phyloP scores from a whole-genome alignment of 2,113 vertebrate genomes.

The Lagopus leucura region DNA sequence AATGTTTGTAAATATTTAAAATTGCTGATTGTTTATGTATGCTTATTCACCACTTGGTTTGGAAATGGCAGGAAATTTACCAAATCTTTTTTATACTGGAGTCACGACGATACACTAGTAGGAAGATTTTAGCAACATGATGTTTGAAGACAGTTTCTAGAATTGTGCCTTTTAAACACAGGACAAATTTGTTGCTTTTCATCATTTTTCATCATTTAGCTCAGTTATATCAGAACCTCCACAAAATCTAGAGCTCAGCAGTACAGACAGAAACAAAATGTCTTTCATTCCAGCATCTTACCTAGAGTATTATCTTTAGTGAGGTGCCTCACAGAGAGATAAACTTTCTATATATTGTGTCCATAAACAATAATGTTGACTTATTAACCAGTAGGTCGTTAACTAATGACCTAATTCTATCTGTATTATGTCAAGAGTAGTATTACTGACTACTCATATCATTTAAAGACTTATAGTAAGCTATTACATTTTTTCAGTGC shows the following conservation, averaged over 20 bases:
- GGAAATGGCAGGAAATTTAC: not conserved
- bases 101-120: not conserved
- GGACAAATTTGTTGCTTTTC: not conserved
- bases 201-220: not conserved
- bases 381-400: not conserved
- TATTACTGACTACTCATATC: not conserved
- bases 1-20: slow-evolving; percentile 6
- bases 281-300: not conserved
- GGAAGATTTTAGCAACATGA: not conserved
- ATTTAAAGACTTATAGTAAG: not conserved
- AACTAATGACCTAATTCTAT: not conserved
- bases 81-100: not conserved
- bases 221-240: not conserved
- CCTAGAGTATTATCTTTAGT: not conserved
- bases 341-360: not conserved
- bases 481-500: not conserved
- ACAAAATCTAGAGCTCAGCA: not conserved
- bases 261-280: not conserved
- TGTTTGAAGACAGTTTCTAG: not conserved
- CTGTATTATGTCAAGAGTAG: not conserved
- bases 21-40: not conserved
- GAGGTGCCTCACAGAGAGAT: not conserved
- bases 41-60: not conserved
- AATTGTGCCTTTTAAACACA: not conserved
- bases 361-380: not conserved